Evolutionary conservation across 2,797 vertebrate species (phyloP).

Genomic region (Alcedo quadribrachys): DNA sequence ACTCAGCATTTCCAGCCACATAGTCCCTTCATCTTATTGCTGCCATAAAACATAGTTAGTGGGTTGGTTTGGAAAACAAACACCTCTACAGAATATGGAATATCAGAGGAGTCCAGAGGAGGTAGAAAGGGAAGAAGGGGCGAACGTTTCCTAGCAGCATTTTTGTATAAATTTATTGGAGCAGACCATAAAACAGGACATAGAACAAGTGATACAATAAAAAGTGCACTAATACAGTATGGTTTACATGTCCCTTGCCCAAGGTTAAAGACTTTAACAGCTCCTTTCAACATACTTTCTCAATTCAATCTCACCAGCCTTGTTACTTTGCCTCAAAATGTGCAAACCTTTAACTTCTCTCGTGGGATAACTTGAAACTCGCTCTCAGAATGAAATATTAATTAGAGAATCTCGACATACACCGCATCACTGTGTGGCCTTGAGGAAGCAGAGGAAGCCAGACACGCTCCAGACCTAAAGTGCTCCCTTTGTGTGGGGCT

Average conservation of each 20-base stretch:
- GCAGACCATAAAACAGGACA: conserved; percentile 5
- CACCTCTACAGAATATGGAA: not conserved
- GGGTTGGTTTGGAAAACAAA: conserved; percentile 29
- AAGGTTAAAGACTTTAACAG: conserved; percentile 28
- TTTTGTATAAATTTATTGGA: not conserved
- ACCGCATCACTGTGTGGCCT: conserved; percentile 77
- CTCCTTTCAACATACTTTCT: conserved; percentile 56
- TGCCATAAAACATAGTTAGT: conserved; percentile 24
- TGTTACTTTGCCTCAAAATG: conserved; percentile 51
- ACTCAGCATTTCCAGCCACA: conserved; percentile 19
- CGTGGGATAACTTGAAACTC: conserved; percentile 76
- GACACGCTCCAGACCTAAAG: conserved; percentile 39
- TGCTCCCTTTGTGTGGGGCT: conserved; percentile 50
- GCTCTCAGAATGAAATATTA: conserved; percentile 78
- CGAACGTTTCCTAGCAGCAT: not conserved
- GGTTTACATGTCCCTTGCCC: not conserved
- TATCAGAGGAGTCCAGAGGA: conserved; percentile 16
- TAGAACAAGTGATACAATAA: not conserved
- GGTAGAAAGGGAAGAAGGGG: not conserved
- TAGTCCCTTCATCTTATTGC: conserved; percentile 13
- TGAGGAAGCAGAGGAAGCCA: conserved; percentile 52
- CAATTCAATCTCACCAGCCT: conserved; percentile 72
- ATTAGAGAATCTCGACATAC: conserved; percentile 78
- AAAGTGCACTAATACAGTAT: not conserved
- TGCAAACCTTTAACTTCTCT: conserved; percentile 69